Base-by-base conservation (phyloP, 2,888 invertebrate species). In the Drosophila colorata region DNA sequence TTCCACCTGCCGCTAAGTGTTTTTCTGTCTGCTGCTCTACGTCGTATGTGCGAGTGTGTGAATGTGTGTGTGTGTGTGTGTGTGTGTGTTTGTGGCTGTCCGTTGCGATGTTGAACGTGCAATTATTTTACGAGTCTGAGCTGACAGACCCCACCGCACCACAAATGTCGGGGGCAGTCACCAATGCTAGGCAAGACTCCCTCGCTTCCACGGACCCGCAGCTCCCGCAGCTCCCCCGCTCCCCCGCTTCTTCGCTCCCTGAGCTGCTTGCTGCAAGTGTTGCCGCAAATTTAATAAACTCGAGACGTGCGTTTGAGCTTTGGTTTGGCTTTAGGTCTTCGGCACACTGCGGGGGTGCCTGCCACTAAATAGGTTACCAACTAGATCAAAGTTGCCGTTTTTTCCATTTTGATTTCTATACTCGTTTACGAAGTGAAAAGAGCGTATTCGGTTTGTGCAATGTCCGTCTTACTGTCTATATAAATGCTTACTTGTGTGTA, bases 271-370 rank as follows among this genome's bases (percentile, higher is more conserved):
- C 48, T 74, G 76, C 83, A 88, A 88, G 81, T 88, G 88, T 86
- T 88, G 88, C 80, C 87, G 67, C 88, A 83, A 83, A 83, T 83
- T 83, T 86, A 83, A 83, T 83, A 83, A 86, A 88, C 84, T 80
- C 70, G 69, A 86, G 84, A 88, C 88, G 88, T 88, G 88, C 87
- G 87, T 82, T 88, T 86, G 84, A 80, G 88, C 77, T 85, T 69
- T 87, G 82, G 56, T 78, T 84, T 67, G 56, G 55, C 66, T 69
- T 68, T 60, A 41, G 44, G 49, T 58, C 60, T 60, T 44, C 37
- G 38, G 43, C 40, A 48, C 59, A 38, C 35, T 41, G 43, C 46
- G 43, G 49, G 46, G 11, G 13, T 63, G 78, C 53, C 56, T 52
- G 66, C 56, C 59, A 63, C 58, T 69, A 85, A 82, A 82, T 76